A percentile compares a stretch with the other conserved stretches of the same genome.
Conservation (phyloP, 1,140 invertebrate genomes). For the Pogonomyrmex barbatus region DNA sequence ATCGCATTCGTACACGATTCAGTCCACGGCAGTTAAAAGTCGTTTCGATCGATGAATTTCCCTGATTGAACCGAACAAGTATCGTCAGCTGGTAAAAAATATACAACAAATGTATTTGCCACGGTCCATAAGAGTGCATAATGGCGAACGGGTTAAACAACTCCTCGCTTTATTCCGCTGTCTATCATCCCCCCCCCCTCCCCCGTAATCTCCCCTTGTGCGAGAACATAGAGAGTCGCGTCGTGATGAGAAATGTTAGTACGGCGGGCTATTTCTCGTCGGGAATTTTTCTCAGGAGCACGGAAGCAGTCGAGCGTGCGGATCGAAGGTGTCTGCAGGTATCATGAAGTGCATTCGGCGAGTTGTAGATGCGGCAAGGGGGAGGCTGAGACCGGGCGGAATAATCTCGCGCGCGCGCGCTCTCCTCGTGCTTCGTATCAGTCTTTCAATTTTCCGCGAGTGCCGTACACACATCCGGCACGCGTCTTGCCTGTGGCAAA, state of each 20-base stretch:
- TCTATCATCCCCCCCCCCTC: conserved; percentile 18
- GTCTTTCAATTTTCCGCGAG: conserved; percentile 57
- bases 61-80: background rate
- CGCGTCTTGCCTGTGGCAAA: background rate
- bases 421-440: conserved; percentile 21
- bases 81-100: background rate
- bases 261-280: conserved; percentile 24
- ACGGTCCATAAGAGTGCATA: background rate
- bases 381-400: background rate
- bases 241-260: conserved; percentile 10
- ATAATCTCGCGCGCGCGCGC: conserved; percentile 35
- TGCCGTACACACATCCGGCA: conserved; percentile 16
- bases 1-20: background rate
- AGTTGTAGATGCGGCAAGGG: background rate
- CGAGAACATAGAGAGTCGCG: conserved; percentile 1
- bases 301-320: conserved; percentile 44
- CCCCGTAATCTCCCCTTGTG: conserved; percentile 13
- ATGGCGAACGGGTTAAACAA: conserved; percentile 18
- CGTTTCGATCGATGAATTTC: background rate
- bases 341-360: conserved; percentile 25
- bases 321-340: conserved; percentile 56
- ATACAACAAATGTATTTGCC: background rate
- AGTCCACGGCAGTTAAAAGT: background rate
- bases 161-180: conserved; percentile 8
- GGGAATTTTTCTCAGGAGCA: conserved; percentile 58